Evolutionary conservation across 2,888 invertebrate genomes (phyloP).

Genomic region (Eilema sororculum): DNA sequence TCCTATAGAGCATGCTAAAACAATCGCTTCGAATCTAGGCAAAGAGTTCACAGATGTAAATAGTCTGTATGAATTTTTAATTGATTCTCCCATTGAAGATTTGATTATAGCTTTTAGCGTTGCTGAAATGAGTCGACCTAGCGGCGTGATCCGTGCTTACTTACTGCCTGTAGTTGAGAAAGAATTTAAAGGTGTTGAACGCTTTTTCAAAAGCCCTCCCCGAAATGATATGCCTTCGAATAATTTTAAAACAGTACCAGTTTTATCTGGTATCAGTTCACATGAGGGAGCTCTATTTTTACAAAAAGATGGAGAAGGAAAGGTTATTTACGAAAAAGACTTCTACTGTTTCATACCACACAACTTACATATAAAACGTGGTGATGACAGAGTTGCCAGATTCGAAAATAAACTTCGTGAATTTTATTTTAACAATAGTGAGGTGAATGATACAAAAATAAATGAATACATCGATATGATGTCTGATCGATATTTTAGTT

Average conservation of each 20-base stretch:
- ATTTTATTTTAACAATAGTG: conserved; percentile 67
- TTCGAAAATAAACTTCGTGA: conserved; percentile 56
- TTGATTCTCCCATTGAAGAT: conserved; percentile 63
- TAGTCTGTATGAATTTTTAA: conserved; percentile 63
- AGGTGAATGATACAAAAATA: conserved; percentile 49
- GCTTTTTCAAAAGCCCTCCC: conserved; percentile 68
- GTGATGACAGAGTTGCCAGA: conserved; percentile 44
- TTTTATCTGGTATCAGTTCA: conserved; percentile 62
- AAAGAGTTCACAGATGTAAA: conserved; percentile 54
- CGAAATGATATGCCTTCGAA: conserved; percentile 57
- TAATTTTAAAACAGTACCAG: conserved; percentile 65
- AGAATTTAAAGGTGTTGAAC: conserved; percentile 64
- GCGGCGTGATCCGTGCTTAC: conserved; percentile 58
- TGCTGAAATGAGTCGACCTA: conserved; percentile 61
- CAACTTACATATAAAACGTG: conserved; percentile 53
- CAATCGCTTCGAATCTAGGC: conserved; percentile 64
- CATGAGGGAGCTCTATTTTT: conserved; percentile 74
- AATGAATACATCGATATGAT: conserved; percentile 64
- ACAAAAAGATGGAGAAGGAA: conserved; percentile 57
- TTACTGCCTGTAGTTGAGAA: conserved; percentile 73
- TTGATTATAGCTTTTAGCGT: conserved; percentile 62
- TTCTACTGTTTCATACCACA: conserved; percentile 67
- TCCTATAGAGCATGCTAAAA: conserved; percentile 63
- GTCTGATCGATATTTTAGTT: conserved; percentile 67
- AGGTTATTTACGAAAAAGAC: conserved; percentile 63